Base-by-base conservation (phyloP, 2,888 invertebrate genomes). In the Calliscelio sp. region DNA sequence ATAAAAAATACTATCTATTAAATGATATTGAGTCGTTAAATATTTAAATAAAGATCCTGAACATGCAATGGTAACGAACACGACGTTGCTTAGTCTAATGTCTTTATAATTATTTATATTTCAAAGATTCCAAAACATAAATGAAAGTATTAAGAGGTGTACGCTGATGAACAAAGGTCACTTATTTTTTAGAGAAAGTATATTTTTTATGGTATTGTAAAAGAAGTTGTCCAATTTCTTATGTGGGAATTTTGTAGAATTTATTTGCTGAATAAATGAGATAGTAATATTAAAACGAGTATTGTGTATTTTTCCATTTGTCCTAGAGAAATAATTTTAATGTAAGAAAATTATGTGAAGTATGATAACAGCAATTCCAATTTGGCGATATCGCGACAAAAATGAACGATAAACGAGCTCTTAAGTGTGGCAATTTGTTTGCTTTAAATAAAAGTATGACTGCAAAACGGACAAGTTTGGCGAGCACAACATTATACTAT, bases 401-500 rank as follows among this genome's bases (percentile, higher is more conserved):
- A 77, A 77, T 16, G 61, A 24, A 59, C 24, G 61, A 68, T 68
- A 68, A 68, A 73, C 20, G 8, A 38, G 55, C 24, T 22, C 41
- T 24, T 66, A 53, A 74, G 16, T 14, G 68, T 6, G 14, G n/a
- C 22, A 28, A 77, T 49, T 59, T 61, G 14, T 68, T 65, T 66
- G 53, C 35, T 73, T 44, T 10, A 70, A 75, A 68, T 68, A 51
- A 68, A 75, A 57, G 24, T 44, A 75, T 49, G n/a, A 32, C 87
- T 87, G 66, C 86, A 86, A 77, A 74, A 61, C 75, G 82, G 74
- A 84, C 83, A 44, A 53, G 28, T 28, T 28, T 6, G 8, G 59
- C 84, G 82, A 88, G 74, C 32, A 46, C 84, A 88, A 89, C 90
- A 90, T 78, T 87, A n/a, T 73, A 77, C 86, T 91, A 91, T 91